Base-by-base conservation (phyloP, 2,113 vertebrate genomes). In the Paraplagusia blochii region DNA sequence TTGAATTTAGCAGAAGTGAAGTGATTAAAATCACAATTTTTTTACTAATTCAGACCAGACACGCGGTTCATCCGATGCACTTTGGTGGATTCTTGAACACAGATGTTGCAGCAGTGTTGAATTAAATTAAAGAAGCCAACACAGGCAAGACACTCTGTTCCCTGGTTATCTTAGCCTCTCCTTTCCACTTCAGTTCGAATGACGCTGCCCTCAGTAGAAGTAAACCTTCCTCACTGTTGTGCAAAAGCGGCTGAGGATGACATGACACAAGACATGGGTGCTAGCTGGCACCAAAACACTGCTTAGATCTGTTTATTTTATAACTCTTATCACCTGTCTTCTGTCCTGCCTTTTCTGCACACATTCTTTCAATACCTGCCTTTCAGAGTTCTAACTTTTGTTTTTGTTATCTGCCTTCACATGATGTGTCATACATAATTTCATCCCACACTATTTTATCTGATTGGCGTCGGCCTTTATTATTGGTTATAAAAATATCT, bases 161-260 rank as follows among this genome's bases (percentile, higher is more conserved):
- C 47, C 13, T 5, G 47, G 22, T 29, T 29, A 53, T 64, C 66
- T 58, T 29, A 19, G 44, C 58, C 15, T 66, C 11, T 29, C 39
- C 57, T 29, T 29, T 76, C 53, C 19, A 53, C 58, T 44, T 64
- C 39, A 59, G 59, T 35, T n/a, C 43, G 8, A 29, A 39, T 69
- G 70, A 66, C 58, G 69, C 68, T 78, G 61, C 67, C 62, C 53
- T 63, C 47, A 62, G 46, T 51, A 18, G 16, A n/a, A 55, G 53
- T 74, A 62, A 73, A 61, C 69, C 70, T 58, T 73, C n/a, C 59
- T 64, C 39, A 62, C 7, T 74, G 53, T 58, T 65, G 48, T 38
- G 19, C 44, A 38, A 58, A 11, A 35, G 71, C 14, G 18, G 50
- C 50, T 62, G 73, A 66, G 51, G 54, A 52, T 58, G 45, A 48